These are phyloP conservation scores for Troglohyphantes excavatus DNA, from an alignment of 2,888 invertebrate genomes.

Conservation along the genomic window DNA sequence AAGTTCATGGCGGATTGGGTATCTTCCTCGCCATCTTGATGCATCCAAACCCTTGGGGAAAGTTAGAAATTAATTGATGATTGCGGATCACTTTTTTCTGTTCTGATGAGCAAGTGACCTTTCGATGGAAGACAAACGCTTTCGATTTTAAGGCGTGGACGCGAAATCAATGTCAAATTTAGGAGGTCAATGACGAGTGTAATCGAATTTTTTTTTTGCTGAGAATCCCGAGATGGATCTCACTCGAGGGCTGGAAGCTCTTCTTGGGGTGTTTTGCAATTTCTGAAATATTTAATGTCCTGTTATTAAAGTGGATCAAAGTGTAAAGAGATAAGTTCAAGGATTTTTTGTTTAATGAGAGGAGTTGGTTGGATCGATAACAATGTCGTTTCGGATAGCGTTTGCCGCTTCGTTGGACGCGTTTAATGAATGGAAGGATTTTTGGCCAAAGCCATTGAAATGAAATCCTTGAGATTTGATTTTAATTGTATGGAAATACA, in stretches of 20 bases:
- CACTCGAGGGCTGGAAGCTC: background rate
- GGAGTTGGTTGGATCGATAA: background rate
- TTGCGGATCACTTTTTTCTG: background rate
- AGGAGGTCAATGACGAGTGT: conserved; percentile 28
- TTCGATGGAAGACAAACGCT: background rate
- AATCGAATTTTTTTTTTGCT: background rate
- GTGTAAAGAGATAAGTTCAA: background rate
- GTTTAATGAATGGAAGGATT: background rate
- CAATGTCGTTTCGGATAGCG: background rate
- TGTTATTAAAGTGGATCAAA: conserved; percentile 3
- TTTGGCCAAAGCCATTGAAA: too few relatives aligned
- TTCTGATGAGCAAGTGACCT: too few relatives aligned
- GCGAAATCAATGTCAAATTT: conserved; percentile 40
- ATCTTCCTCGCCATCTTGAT: background rate
- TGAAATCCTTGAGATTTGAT: too few relatives aligned
- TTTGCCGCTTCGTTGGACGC: background rate
- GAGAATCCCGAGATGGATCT: background rate
- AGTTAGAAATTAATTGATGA: background rate
- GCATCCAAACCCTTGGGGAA: background rate
- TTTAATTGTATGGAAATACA: too few relatives aligned
- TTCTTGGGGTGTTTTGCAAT: background rate
- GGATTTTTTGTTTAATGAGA: background rate
- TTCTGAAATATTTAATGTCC: background rate
- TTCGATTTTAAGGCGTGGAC: background rate
- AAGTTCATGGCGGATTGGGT: conserved; percentile 1